Evolutionary conservation across 2,797 vertebrate species (phyloP), one percentile per base, ranked within the genome.

Genomic region (Gallirallus australis): DNA sequence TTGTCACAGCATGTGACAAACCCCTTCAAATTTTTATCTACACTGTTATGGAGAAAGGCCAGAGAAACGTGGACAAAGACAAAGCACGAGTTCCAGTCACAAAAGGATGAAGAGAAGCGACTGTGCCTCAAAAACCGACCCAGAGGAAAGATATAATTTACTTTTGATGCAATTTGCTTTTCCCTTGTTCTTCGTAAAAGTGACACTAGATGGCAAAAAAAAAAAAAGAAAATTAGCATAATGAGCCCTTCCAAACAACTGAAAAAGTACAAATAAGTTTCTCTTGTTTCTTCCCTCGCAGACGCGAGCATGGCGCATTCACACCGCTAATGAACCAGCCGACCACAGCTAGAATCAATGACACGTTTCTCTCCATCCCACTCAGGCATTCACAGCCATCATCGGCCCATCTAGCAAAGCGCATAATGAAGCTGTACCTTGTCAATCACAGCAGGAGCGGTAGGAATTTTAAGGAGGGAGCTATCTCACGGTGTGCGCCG

Each of bases 311-410:
- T 15, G 48, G 84, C 77, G 68, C 94, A 97, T 98, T 98, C 98
- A 97, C 98, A 98, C 95, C 85, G 86, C 97, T 98, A 98, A 99
- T 96, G 98, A 99, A 98, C 98, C 95, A 84, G 96, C 96, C 95
- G 94, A 97, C 96, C 96, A 97, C 94, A 95, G 98, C 98, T 98
- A 98, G 98, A 99, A 99, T 98, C 98, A 99, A 98, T 99, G 98
- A 98, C 97, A 95, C 65, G 52, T 98, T 98, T 97, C 97, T 98
- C 98, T 98, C 98, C 98, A 93, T 92, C 97, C 97, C 98, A 94
- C 98, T 99, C 97, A 97, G 89, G 96, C 97, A 98, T 99, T 98
- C 98, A 98, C 86, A 98, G 98, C 97, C 97, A 96, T 97, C 94
- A 98, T 97, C 90, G 2, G 93, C 97, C 98, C 98, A 98, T 96